Conservation (phyloP, 2,888 invertebrate genomes). For the Euplagia quadripunctaria region DNA sequence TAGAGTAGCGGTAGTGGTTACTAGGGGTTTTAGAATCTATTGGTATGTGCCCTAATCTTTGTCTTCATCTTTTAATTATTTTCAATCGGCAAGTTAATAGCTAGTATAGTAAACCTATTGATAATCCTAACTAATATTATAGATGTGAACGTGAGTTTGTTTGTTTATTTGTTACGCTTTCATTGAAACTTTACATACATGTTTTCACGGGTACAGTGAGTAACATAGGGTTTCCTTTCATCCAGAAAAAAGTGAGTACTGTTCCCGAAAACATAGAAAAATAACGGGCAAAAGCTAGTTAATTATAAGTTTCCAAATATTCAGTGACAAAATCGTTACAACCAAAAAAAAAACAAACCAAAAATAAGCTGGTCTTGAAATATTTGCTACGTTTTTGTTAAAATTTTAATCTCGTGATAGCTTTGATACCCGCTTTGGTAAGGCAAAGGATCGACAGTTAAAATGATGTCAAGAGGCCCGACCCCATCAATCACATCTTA, state of each 20-base stretch:
- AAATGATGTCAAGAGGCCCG: slow-evolving; percentile 36
- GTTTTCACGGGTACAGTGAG: no score
- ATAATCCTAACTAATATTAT: no score
- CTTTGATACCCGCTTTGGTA: slow-evolving; percentile 37
- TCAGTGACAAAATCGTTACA: background rate
- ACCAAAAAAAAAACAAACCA: background rate
- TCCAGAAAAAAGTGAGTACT: no score
- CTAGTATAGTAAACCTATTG: no score
- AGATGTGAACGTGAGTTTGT: no score
- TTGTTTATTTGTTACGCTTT: no score
- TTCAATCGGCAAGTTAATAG: no score
- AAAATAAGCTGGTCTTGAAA: background rate
- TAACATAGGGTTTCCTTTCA: no score
- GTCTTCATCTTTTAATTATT: no score
- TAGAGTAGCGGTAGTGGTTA: background rate
- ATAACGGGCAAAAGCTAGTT: background rate
- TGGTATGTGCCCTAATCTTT: background rate
- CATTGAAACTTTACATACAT: no score
- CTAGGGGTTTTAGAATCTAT: background rate
- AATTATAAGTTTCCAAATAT: background rate
- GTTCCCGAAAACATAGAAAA: no score
- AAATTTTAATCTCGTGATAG: slow-evolving; percentile 31
- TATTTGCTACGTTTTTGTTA: slow-evolving; percentile 17
- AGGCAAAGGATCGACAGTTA: slow-evolving; percentile 33
- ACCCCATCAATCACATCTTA: slow-evolving; percentile 44